phyloP scores from a whole-genome alignment of 1,140 invertebrate genomes.

The Eupeodes corollae region DNA sequence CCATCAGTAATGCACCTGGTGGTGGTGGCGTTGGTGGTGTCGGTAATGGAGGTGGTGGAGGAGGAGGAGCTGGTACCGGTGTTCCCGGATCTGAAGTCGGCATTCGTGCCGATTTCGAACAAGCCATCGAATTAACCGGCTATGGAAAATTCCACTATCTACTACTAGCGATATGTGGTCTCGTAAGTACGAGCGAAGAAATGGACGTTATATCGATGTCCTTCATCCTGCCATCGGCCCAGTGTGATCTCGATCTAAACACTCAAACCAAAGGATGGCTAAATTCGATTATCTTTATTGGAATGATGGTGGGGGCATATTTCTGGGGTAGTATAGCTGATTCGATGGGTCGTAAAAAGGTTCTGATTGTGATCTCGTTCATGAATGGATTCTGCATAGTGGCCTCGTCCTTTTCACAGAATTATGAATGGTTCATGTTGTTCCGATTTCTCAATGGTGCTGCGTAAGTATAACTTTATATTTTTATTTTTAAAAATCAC shows the following conservation, averaged over 20 bases:
- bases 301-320: conserved; percentile 89
- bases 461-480: conserved; percentile 57
- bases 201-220: conserved; percentile 93
- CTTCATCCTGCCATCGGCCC: conserved; percentile 83
- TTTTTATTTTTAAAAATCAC: no score
- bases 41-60: conserved; percentile 14
- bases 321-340: conserved; percentile 85
- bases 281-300: conserved; percentile 74
- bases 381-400: conserved; percentile 83
- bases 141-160: conserved; percentile 89
- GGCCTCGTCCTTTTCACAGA: conserved; percentile 75
- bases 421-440: conserved; percentile 75
- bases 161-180: conserved; percentile 76
- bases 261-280: conserved; percentile 81
- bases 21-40: conserved; percentile 13
- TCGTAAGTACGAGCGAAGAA: conserved; percentile 89
- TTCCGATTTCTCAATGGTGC: conserved; percentile 83
- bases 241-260: conserved; percentile 80
- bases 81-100: conserved; percentile 36
- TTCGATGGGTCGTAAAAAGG: conserved; percentile 68
- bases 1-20: conserved; percentile 22
- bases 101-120: conserved; percentile 69
- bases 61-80: conserved; percentile 3
- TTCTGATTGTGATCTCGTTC: conserved; percentile 76
- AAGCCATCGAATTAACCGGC: conserved; percentile 70